Conservation (phyloP, 2,797 vertebrate genomes). For the Pangasius mekongensis region DNA sequence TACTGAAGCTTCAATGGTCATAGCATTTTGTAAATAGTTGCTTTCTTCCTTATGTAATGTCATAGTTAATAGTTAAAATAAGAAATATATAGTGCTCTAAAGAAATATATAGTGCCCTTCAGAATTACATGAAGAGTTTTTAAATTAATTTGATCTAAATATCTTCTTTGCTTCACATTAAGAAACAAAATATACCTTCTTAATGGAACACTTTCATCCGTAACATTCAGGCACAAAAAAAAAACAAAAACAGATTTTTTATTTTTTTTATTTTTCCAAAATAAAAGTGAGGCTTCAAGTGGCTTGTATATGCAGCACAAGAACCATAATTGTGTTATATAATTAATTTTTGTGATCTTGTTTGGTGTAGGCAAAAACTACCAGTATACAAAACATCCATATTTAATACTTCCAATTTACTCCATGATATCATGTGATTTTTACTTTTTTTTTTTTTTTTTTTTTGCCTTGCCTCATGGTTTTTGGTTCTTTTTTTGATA, state of each 20-base stretch:
- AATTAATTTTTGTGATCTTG: background rate
- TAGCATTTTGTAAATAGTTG: background rate
- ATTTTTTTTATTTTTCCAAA: background rate
- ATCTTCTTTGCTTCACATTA: background rate
- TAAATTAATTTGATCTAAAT: background rate
- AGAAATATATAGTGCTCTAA: too few relatives aligned
- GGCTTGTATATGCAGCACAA: background rate
- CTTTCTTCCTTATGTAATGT: background rate
- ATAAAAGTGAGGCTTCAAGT: background rate
- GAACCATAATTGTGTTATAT: background rate
- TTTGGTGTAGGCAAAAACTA: background rate
- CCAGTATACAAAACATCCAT: background rate
- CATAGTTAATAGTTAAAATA: background rate
- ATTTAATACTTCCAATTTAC: background rate
- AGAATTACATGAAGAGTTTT: background rate
- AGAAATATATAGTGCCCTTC: background rate
- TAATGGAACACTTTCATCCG: background rate
- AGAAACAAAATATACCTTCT: background rate
- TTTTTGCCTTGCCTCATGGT: background rate
- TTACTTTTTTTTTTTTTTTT: background rate
- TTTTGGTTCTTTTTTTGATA: background rate
- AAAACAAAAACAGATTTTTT: background rate
- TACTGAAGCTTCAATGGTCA: background rate
- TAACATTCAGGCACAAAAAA: too few relatives aligned
- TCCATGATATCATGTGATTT: background rate